Evolutionary conservation across 2,113 vertebrate species (phyloP), one percentile per base, ranked within the genome.

Genomic region (Neogale vison): DNA sequence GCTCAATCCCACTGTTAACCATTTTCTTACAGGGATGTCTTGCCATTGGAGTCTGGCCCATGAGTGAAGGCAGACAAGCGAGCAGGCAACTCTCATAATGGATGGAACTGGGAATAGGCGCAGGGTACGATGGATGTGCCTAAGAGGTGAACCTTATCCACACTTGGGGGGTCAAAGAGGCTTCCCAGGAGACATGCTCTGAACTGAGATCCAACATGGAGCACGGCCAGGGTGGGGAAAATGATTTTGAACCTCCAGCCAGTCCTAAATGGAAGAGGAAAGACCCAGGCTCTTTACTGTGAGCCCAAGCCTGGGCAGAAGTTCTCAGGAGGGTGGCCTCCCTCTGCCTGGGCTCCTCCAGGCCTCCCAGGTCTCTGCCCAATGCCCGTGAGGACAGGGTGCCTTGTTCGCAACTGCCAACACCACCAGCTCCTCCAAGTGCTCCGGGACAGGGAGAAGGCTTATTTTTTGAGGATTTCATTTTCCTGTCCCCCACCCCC

Each of bases 401-500:
- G 29, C 50, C 59, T 55, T 14, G 57, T 76, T 81, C 36, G 47
- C 59, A 39, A 24, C 21, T 81, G 55, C 71, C 34, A 18, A 57
- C 42, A 34, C 63, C 26, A 23, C n/a, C 42, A 84, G 24, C 79
- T 29, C 26, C 2, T 63, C 57, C 10, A 65, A 88, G 31, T 15
- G 80, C 20, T 50, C 45, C 36, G 52, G 63, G 69, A 57, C 61
- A 76, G 88, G 67, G 89, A 55, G 10, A 95, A 39, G 21, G 21
- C 86, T 79, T 47, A 7, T n/a, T 21, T 92, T 63, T 63, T 4
- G 24, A 18, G 55, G 61, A 94, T 82, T 93, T n/a, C 0, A 42
- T 87, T 96, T 95, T 97, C 55, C 87, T 87, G 67, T 77, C 50
- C 88, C 71, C 36, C 85, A 17, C 15, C 47, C 59, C 57, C 90